Evolutionary conservation across 2,113 vertebrate genomes (phyloP).

Genomic region (Lasiurus cinereus): DNA sequence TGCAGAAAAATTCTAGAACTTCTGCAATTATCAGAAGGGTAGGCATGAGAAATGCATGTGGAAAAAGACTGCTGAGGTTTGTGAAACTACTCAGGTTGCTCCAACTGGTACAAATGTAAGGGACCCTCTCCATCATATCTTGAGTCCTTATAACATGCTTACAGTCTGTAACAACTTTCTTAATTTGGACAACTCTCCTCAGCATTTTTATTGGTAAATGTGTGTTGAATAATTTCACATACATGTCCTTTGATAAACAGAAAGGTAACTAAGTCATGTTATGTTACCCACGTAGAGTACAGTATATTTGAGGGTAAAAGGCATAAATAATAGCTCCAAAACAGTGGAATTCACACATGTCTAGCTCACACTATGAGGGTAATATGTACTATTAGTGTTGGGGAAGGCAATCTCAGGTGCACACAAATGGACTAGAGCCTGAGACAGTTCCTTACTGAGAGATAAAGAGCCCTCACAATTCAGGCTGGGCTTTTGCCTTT

Average conservation of each 20-base stretch:
- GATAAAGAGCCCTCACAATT: neutral
- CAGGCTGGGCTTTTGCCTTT: neutral
- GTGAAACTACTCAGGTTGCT: neutral
- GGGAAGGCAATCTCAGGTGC: neutral
- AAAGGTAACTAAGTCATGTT: neutral
- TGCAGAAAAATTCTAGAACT: neutral
- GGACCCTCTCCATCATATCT: rapidly evolving
- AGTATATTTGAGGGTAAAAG: neutral
- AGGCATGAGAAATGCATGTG: neutral
- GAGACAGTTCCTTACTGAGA: neutral
- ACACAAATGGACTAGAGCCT: neutral
- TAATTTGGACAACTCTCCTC: neutral
- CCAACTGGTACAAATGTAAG: rapidly evolving
- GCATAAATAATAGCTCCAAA: neutral
- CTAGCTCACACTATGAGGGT: neutral
- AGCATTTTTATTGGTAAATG: neutral
- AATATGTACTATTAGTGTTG: rapidly evolving
- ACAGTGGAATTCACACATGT: neutral
- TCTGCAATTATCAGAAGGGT: neutral
- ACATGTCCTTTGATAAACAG: neutral
- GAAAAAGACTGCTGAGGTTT: neutral
- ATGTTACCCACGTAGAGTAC: neutral
- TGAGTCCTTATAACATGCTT: rapidly evolving
- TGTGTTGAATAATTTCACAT: neutral
- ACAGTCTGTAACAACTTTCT: too few relatives aligned